phyloP scores from a whole-genome alignment of 2,888 invertebrate species.

The Kuschelorhynchus macadamiae region DNA sequence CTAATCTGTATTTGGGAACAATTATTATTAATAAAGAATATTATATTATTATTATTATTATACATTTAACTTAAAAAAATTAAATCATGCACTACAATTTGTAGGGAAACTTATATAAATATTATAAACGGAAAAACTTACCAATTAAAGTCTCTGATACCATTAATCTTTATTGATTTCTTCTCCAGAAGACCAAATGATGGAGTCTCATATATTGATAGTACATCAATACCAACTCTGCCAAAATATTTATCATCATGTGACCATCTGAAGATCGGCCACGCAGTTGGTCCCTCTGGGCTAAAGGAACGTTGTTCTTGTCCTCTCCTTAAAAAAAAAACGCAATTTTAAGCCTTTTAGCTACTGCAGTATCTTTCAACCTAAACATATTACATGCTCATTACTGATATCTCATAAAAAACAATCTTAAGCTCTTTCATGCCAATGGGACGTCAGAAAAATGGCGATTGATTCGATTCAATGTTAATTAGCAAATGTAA shows the following conservation, averaged over 20 bases:
- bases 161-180: slow-evolving; percentile 92
- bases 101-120: too few relatives aligned
- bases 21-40: too few relatives aligned
- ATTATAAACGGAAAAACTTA: slow-evolving; percentile 73
- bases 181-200: slow-evolving; percentile 95
- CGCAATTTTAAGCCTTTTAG: too few relatives aligned
- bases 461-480: too few relatives aligned
- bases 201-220: slow-evolving; percentile 97
- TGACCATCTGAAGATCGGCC: slow-evolving; percentile 98
- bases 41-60: background rate
- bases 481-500: too few relatives aligned
- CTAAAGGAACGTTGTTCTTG: slow-evolving; percentile 92
- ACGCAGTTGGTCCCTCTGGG: slow-evolving; percentile 83
- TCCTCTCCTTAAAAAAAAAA: slow-evolving; percentile 76
- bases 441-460: too few relatives aligned
- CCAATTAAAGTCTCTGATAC: slow-evolving; percentile 96
- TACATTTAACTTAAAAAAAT: background rate
- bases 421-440: too few relatives aligned
- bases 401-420: too few relatives aligned
- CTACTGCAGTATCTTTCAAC: background rate
- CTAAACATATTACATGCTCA: too few relatives aligned
- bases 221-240: slow-evolving; percentile 80
- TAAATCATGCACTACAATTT: too few relatives aligned
- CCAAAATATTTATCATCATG: slow-evolving; percentile 97
- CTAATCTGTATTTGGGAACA: too few relatives aligned